These are phyloP conservation scores for Formica exsecta DNA, from an alignment of 1,140 invertebrate species.

Conservation along the genomic window DNA sequence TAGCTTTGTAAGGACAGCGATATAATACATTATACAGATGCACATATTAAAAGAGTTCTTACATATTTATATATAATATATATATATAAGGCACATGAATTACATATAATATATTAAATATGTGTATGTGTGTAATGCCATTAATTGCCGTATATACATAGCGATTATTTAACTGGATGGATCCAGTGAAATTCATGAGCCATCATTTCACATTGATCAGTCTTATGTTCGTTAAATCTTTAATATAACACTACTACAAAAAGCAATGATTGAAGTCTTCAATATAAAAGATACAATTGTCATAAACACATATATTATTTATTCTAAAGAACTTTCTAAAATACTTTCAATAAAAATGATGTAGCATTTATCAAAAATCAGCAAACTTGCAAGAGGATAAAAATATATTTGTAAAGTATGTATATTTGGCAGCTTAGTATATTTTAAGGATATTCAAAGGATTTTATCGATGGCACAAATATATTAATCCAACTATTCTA, in stretches of 20 bases:
- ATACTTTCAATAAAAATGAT: background rate
- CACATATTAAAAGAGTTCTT: constrained; percentile 6
- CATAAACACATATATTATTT: background rate
- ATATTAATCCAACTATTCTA: constrained; percentile 1
- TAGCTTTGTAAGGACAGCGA: constrained; percentile 14
- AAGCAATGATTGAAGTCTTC: constrained; percentile 8
- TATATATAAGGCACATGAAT: constrained; percentile 63
- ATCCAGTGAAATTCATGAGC: constrained; percentile 16
- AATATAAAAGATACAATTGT: background rate
- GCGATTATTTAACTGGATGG: constrained; percentile 27
- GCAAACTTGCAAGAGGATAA: background rate
- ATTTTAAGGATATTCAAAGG: background rate
- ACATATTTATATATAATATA: constrained; percentile 44
- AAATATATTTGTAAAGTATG: background rate
- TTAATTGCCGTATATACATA: constrained; percentile 19
- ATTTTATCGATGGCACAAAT: constrained; percentile 26
- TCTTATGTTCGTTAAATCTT: constrained; percentile 31
- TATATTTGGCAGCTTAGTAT: constrained; percentile 24
- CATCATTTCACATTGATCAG: constrained; percentile 31
- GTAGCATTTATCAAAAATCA: constrained; percentile 21
- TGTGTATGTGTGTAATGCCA: background rate
- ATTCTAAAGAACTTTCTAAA: background rate
- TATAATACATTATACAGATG: background rate
- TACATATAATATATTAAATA: background rate
- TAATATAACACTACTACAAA: constrained; percentile 30